Base-by-base conservation (phyloP, 2,113 vertebrate genomes). In the Xiphophorus maculatus region DNA sequence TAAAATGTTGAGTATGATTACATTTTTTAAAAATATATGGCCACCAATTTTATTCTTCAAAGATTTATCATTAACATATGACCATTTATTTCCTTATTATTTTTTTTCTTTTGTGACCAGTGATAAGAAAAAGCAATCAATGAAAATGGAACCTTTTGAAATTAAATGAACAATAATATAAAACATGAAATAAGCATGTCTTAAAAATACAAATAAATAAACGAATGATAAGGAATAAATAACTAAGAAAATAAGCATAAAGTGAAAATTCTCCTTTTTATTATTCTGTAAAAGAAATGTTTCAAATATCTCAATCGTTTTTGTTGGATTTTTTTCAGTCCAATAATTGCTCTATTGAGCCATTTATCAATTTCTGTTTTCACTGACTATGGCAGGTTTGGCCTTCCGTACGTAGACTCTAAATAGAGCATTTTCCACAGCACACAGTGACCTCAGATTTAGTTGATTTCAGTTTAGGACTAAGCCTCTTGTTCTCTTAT, bases 361-460 rank as follows among this genome's bases (percentile, higher is more conserved):
- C 51, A 25, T 58, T 58, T 58, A n/a, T 58, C 9, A 0, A 58
- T 58, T 58, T 58, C 51, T 58, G 51, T 58, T 58, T n/a, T n/a
- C 22, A n/a, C 25, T 58, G 25, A 25, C 9, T 25, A n/a, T 11
- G 51, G 51, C 7, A 58, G 51, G 51, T 25, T 58, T 58, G 22
- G 51, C 51, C 5, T 6, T 25, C 51, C 51, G 25, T 25, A 58
- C 25, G 1, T 48, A 58, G 7, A 22, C 79, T 88, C 83, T 83
- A 82, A 84, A 86, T 84, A 10, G 22, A 58, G 51, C 3, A 80
- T 87, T 82, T 84, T 74, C 88, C 82, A 90, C 80, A 88, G 87
- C 86, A 90, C 88, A 88, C 85, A 84, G 79, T 91, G 89, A 91
- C 89, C 88, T 92, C 89, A 89, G 80, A 71, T 71, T 29, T 79